These are phyloP conservation scores for Pipa parva DNA, from an alignment of 2,113 vertebrate species.

Conservation along the genomic window DNA sequence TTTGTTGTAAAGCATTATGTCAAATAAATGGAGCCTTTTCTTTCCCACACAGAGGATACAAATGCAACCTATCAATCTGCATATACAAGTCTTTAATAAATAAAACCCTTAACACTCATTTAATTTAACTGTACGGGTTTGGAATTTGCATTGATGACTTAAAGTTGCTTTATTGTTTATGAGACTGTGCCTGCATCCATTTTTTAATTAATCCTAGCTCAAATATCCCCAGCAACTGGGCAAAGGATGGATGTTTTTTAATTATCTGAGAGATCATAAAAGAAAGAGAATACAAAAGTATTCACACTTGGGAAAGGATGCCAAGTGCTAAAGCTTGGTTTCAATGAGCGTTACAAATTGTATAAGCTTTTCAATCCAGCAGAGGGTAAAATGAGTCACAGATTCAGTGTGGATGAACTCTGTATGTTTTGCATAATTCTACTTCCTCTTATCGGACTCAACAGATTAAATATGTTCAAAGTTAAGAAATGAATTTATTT, in stretches of 20 bases:
- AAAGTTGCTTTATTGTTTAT: constrained; percentile 38
- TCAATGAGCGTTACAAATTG: constrained; percentile 33
- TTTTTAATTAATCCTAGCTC: constrained; percentile 37
- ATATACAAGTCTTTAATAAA: neutral
- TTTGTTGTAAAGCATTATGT: too few species aligned
- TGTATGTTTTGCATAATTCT: constrained; percentile 33
- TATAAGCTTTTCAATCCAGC: constrained; percentile 34
- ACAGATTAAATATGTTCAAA: constrained; percentile 32
- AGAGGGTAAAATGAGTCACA: constrained; percentile 38
- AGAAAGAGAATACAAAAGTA: constrained; percentile 31
- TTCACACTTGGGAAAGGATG: constrained; percentile 21
- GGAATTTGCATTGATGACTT: constrained; percentile 24
- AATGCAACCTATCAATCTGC: constrained; percentile 15
- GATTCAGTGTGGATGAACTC: constrained; percentile 29
- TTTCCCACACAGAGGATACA: neutral
- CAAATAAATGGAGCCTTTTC: too few species aligned
- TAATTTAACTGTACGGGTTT: constrained; percentile 20
- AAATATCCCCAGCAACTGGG: constrained; percentile 37
- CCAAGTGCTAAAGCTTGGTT: constrained; percentile 31
- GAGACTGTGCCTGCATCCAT: constrained; percentile 19
- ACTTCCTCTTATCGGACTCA: constrained; percentile 19
- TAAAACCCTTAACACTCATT: constrained; percentile 6
- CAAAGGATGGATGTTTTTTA: constrained; percentile 40
- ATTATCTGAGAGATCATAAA: constrained; percentile 37
- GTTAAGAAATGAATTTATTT: too few species aligned